Conservation (phyloP, 2,797 vertebrate genomes). For the Clarias fuscus region DNA sequence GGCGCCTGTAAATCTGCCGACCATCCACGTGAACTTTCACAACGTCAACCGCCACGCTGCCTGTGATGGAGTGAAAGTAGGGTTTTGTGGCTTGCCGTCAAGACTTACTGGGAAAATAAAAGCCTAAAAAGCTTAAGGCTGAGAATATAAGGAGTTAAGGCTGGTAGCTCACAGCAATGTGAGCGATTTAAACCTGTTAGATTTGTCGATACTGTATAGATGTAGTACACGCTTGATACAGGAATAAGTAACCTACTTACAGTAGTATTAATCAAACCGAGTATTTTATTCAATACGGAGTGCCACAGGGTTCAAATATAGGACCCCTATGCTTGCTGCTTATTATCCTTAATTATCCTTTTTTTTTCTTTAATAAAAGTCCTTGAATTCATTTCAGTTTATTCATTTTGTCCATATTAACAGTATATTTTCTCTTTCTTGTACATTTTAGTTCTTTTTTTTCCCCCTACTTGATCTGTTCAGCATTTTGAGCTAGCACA, state of each 20-base stretch:
- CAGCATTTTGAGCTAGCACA: not conserved
- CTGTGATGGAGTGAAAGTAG: conserved; percentile 2
- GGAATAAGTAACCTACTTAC: not conserved
- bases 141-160: not conserved
- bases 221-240: not conserved
- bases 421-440: not conserved
- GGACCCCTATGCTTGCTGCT: not conserved
- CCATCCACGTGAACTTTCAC: conserved; percentile 25
- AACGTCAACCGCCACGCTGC: not conserved
- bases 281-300: not conserved
- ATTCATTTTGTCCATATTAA: not conserved
- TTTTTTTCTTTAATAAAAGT: not conserved
- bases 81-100: not conserved
- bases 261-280: not conserved
- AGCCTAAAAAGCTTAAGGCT: too few relatives aligned
- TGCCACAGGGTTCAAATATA: not conserved
- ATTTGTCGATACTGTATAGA: not conserved
- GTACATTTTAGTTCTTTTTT: not conserved
- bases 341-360: not conserved
- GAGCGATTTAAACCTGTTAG: not conserved
- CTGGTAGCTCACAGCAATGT: not conserved
- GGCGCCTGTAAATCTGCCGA: conserved; percentile 31
- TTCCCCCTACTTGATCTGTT: not conserved
- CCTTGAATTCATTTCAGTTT: not conserved
- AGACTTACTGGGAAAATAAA: not conserved